These are phyloP conservation scores for Melieria omissa DNA, from an alignment of 2,888 invertebrate genomes.

Conservation along the genomic window DNA sequence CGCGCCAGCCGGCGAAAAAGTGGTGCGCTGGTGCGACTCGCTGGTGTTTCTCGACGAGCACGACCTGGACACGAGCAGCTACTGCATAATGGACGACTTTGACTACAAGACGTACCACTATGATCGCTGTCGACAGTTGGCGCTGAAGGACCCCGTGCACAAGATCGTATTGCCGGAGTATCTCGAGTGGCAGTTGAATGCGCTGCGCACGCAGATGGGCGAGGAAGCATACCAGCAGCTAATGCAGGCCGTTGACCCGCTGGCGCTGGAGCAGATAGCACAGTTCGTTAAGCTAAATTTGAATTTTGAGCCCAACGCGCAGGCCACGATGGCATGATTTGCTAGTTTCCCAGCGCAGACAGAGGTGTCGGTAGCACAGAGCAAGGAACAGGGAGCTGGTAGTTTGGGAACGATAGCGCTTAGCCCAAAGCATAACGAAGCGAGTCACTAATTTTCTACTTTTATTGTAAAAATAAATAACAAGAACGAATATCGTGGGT, in stretches of 20 bases:
- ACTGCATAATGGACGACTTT: constrained; percentile 67
- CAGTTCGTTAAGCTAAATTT: constrained; percentile 67
- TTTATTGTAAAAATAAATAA: constrained; percentile 13
- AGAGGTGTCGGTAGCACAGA: neutral
- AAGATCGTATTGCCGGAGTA: constrained; percentile 79
- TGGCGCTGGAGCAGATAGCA: constrained; percentile 77
- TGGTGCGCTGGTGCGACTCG: constrained; percentile 62
- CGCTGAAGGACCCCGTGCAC: constrained; percentile 82
- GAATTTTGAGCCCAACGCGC: constrained; percentile 18
- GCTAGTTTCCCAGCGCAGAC: neutral
- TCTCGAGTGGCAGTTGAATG: constrained; percentile 76
- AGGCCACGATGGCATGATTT: neutral
- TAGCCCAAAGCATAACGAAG: constrained; percentile 24
- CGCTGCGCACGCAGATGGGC: constrained; percentile 80
- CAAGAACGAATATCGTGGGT: constrained; percentile 4
- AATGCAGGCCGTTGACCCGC: constrained; percentile 77
- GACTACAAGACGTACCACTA: constrained; percentile 78
- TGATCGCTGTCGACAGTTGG: constrained; percentile 73
- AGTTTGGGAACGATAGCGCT: constrained; percentile 8
- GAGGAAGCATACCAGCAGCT: constrained; percentile 80
- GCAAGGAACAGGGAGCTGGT: neutral
- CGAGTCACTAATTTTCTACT: constrained; percentile 34
- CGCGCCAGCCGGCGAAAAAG: constrained; percentile 33
- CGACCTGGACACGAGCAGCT: constrained; percentile 60
- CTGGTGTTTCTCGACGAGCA: constrained; percentile 66